Conservation (phyloP, 2,888 invertebrate species). For the Drosophila eohydei region DNA sequence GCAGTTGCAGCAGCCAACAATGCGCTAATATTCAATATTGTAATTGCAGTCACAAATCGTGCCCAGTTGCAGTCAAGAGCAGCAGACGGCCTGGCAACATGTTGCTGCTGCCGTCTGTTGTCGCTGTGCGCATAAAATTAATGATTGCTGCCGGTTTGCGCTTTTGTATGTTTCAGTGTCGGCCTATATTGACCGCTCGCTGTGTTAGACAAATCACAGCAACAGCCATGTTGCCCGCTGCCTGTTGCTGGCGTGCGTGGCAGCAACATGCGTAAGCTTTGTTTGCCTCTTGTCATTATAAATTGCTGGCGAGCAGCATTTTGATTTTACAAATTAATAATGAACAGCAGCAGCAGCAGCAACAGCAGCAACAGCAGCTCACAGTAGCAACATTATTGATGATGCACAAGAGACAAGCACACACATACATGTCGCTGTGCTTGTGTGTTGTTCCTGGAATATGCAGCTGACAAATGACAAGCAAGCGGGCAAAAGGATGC, state of each 20-base stretch:
- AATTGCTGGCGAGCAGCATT: constrained; percentile 78
- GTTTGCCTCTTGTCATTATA: constrained; percentile 73
- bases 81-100: constrained; percentile 64
- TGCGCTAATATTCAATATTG: constrained; percentile 82
- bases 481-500: constrained; percentile 49
- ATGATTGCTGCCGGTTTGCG: constrained; percentile 78
- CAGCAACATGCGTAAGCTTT: constrained; percentile 69
- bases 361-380: constrained; percentile 22
- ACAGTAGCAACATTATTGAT: constrained; percentile 77
- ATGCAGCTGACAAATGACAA: constrained; percentile 74
- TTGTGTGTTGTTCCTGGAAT: constrained; percentile 67
- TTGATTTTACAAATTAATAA: constrained; percentile 84
- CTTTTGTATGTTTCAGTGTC: constrained; percentile 66
- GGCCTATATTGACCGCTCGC: constrained; percentile 76
- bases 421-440: constrained; percentile 14
- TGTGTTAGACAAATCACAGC: constrained; percentile 83
- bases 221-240: constrained; percentile 51
- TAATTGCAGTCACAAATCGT: constrained; percentile 80
- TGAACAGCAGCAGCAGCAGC: constrained; percentile 34
- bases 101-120: constrained; percentile 51
- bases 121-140: constrained; percentile 69
- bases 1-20: constrained; percentile 56
- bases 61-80: constrained; percentile 34
- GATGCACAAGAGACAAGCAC: constrained; percentile 54
- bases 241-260: constrained; percentile 59